Evolutionary conservation across 2,113 vertebrate genomes (phyloP), one percentile per base, ranked within the genome.

Genomic region (Notiomystis cincta): DNA sequence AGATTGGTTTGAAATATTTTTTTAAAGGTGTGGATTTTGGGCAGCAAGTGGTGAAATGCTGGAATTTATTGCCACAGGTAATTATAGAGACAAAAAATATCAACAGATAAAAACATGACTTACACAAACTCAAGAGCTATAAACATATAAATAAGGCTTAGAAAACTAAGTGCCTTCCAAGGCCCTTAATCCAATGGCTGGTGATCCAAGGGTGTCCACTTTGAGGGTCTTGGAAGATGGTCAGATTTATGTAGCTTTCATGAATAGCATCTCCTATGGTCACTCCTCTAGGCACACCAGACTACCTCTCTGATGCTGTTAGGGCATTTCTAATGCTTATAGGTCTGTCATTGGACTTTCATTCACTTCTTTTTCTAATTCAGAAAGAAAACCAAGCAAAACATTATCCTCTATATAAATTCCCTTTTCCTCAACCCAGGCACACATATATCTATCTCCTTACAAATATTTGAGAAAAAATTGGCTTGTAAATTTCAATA

Each of bases 201-300:
- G 47, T 33, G 6, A 61, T 58, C 11, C 0, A 0, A 61, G 24
- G 13, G 5, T 2, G 9, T 48, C 22, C 19, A 4, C 71, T 83
- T 40, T 37, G n/a, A 76, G 65, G 21, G 31, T 24, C 28, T 70
- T 0, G 2, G 31, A 56, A 22, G 13, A 11, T n/a, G 28, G 12
- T 72, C 15, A 50, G 28, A 15, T 53, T 92, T 58, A 19, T 21
- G 25, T 50, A 24, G 44, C 8, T 90, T 90, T 88, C 25, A 47
- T 21, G 2, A 67, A 20, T 7, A 30, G 3, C 8, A n/a, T 64
- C 33, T 80, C 25, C 50, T 60, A 0, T 35, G 22, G 21, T 44
- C 37, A 58, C 21, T 72, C 5, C 23, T 38, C 28, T 66, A 33
- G 24, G 56, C 53, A 94, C 22, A 65, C 17, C 28, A 73, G 27